Evolutionary conservation across 2,113 vertebrate species (phyloP), one percentile per base, ranked within the genome.

Genomic region (Rissa tridactyla): DNA sequence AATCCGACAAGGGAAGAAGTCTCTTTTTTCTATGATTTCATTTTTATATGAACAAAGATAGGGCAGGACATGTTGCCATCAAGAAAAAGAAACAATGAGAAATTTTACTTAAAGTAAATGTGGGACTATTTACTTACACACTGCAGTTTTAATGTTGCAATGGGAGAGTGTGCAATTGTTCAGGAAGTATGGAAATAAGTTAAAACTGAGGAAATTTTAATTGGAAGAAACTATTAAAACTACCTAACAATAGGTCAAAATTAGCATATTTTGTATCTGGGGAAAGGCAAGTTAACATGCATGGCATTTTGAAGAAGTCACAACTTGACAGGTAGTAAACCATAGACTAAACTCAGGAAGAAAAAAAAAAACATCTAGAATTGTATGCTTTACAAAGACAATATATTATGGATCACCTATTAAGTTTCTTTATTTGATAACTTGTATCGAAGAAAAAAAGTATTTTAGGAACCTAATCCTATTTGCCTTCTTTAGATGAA

Each of bases 191-290:
- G 8, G 20, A 62, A 11, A 82, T 51, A 81, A 93, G 17, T 46
- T 84, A 78, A 42, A 94, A 89, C 8, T 44, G 30, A 60, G 15
- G 29, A 65, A 52, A 71, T 87, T 78, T 90, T 79, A 88, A 82
- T 76, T 66, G 61, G 68, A 93, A 84, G 15, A 69, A 95, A 86
- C 25, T 75, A 62, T 79, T 51, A 77, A 73, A 82, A 32, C 15
- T 95, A 91, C 46, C n/a, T 84, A 90, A 42, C 32, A 58, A 71
- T 94, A 93, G 82, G 91, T 94, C 76, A 94, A 84, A 86, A 92
- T 95, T 84, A 90, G n/a, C 79, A 93, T 93, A 91, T 81, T 82
- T 64, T 73, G 3, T 88, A 20, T 70, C 55, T 80, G 12, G 49
- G 34, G 55, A 91, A 89, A 68, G 7, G 13, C 17, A 94, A 81